phyloP scores from a whole-genome alignment of 2,113 vertebrate species.

The Mirza zaza region DNA sequence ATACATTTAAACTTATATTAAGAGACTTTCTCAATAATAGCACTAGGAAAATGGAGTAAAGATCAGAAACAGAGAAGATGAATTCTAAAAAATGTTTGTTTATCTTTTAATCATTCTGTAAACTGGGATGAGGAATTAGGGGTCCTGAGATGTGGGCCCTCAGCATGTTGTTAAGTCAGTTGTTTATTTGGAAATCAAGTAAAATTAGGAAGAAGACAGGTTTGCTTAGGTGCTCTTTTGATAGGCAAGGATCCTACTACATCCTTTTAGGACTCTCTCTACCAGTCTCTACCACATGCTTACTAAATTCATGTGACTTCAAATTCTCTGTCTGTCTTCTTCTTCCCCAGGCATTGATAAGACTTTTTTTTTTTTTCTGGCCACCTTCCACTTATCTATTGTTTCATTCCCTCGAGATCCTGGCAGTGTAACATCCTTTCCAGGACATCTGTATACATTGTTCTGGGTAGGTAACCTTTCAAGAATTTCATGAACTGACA shows the following conservation, averaged over 20 bases:
- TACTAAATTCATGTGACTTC: neutral
- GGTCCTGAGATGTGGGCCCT: neutral
- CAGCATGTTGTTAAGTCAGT: neutral
- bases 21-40: neutral
- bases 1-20: neutral
- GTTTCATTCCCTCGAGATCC: neutral
- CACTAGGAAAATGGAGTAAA: neutral
- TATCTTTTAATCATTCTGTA: neutral
- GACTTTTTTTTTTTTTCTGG: neutral
- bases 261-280: neutral
- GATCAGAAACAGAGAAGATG: neutral
- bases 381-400: neutral
- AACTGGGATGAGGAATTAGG: neutral
- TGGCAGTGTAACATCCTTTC: neutral
- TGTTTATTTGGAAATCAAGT: neutral
- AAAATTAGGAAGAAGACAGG: neutral
- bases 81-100: neutral
- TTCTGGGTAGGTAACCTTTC: neutral
- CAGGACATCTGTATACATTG: neutral
- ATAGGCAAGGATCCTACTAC: neutral
- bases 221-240: neutral
- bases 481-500: neutral
- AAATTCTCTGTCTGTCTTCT: neutral
- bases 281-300: neutral
- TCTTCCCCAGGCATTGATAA: neutral